These are phyloP conservation scores for Cremastinae sp. DNA, from an alignment of 2,888 invertebrate species.

Conservation along the genomic window DNA sequence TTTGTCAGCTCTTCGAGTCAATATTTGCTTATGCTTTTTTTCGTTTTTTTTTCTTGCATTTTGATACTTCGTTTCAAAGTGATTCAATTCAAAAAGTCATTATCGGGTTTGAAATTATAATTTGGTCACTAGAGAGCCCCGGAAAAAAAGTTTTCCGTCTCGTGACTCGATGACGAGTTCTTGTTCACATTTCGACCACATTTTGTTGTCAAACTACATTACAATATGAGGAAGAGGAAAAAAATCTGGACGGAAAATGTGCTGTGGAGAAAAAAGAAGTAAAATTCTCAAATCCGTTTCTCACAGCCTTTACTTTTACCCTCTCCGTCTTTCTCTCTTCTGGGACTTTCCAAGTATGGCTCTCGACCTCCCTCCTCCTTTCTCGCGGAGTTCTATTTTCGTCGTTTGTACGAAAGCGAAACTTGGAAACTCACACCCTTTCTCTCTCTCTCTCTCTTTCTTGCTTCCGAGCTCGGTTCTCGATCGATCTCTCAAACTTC, in stretches of 20 bases:
- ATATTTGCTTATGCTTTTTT: too few relatives aligned
- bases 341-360: slow-evolving; percentile 5
- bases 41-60: not conserved
- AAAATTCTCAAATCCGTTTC: slow-evolving; percentile 41
- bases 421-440: slow-evolving; percentile 49
- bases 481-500: slow-evolving; percentile 57
- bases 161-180: slow-evolving; percentile 33
- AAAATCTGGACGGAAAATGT: slow-evolving; percentile 30
- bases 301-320: too few relatives aligned
- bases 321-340: slow-evolving; percentile 20
- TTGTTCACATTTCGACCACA: slow-evolving; percentile 15
- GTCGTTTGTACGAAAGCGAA: slow-evolving; percentile 58
- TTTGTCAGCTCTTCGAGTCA: too few relatives aligned
- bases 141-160: slow-evolving; percentile 10
- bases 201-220: slow-evolving; percentile 38
- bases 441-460: slow-evolving; percentile 26
- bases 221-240: slow-evolving; percentile 38
- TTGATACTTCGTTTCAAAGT: too few relatives aligned
- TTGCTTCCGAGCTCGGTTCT: slow-evolving; percentile 33
- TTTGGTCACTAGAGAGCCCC: too few relatives aligned
- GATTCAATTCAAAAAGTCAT: too few relatives aligned
- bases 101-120: too few relatives aligned
- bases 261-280: slow-evolving; percentile 15
- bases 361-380: slow-evolving; percentile 22
- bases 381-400: slow-evolving; percentile 52